phyloP scores from a whole-genome alignment of 2,113 vertebrate species.

The Scatophagus argus region DNA sequence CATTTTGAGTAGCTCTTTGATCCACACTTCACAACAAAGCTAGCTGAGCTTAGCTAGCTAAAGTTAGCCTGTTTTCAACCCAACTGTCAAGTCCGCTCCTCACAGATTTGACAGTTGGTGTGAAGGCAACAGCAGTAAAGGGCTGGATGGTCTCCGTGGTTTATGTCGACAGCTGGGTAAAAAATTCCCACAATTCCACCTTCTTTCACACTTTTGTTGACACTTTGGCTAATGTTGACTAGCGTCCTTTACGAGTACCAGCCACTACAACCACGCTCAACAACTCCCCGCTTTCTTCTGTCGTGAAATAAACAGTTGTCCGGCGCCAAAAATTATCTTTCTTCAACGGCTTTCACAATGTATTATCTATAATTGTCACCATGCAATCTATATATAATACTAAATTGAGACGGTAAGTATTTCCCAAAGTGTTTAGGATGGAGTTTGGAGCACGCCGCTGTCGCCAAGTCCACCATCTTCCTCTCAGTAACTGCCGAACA shows the following conservation, averaged over 20 bases:
- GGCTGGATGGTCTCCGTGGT: neutral
- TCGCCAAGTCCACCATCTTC: slow-evolving; percentile 86
- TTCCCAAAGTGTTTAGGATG: slow-evolving; percentile 80
- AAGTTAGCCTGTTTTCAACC: slow-evolving; percentile 33
- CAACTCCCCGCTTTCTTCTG: slow-evolving; percentile 33
- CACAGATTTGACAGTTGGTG: neutral
- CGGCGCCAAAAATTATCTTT: neutral
- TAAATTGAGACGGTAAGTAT: slow-evolving; percentile 72
- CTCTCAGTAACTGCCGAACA: slow-evolving; percentile 65
- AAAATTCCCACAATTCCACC: neutral
- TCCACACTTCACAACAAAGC: slow-evolving; percentile 48
- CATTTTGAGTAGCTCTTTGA: slow-evolving; percentile 67
- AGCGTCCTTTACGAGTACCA: slow-evolving; percentile 4
- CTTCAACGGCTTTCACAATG: neutral
- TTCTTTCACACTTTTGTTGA: slow-evolving; percentile 37
- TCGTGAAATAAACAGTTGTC: slow-evolving; percentile 7
- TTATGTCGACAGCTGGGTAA: neutral
- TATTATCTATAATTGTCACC: slow-evolving; percentile 86
- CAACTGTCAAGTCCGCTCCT: neutral
- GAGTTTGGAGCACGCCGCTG: slow-evolving; percentile 80
- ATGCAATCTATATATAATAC: slow-evolving; percentile 80
- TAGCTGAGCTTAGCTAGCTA: slow-evolving; percentile 40
- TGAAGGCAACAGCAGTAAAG: neutral
- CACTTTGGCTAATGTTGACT: slow-evolving; percentile 33
- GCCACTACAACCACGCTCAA: slow-evolving; percentile 6